Evolutionary conservation across 1,140 invertebrate species (phyloP).

Genomic region (Macrostomum lignano): DNA sequence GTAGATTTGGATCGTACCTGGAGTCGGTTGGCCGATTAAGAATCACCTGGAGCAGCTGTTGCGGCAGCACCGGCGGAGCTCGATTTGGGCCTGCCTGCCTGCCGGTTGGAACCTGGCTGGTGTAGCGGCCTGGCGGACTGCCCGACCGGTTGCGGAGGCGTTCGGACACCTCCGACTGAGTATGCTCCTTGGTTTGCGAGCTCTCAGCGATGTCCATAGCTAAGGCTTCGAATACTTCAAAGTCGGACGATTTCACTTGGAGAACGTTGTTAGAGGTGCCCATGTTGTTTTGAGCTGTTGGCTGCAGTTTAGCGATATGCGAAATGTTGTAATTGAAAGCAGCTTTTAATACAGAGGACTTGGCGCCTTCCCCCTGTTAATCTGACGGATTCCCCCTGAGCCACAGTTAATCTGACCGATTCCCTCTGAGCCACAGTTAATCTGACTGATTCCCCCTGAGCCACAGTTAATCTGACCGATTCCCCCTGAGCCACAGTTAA

Average conservation of each 20-base stretch:
- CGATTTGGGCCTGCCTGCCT: no score
- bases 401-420: no score
- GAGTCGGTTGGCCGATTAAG: slow-evolving; percentile 67
- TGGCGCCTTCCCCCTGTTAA: no score
- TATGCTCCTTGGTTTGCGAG: background rate
- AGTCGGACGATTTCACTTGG: slow-evolving; percentile 59
- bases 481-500: no score
- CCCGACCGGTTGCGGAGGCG: background rate
- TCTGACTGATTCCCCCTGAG: no score
- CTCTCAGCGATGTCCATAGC: slow-evolving; percentile 76
- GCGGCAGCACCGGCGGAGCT: slow-evolving; percentile 68
- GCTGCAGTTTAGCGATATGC: no score
- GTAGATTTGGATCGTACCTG: slow-evolving; percentile 76
- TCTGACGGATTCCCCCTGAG: no score
- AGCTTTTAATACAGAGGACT: no score
- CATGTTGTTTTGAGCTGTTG: no score
- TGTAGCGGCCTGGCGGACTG: slow-evolving; percentile 38
- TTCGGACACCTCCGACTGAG: background rate
- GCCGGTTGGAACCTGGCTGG: slow-evolving; percentile 47
- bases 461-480: no score
- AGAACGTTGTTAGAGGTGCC: slow-evolving; percentile 70
- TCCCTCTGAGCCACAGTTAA: no score
- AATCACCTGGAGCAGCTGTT: slow-evolving; percentile 83
- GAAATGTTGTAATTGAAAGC: no score
- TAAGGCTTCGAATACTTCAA: slow-evolving; percentile 85